A percentile compares a stretch with the other conserved stretches of the same genome.
Evolutionary conservation across 2,797 vertebrate genomes (phyloP).

Genomic region (Acanthurus leucopareius): DNA sequence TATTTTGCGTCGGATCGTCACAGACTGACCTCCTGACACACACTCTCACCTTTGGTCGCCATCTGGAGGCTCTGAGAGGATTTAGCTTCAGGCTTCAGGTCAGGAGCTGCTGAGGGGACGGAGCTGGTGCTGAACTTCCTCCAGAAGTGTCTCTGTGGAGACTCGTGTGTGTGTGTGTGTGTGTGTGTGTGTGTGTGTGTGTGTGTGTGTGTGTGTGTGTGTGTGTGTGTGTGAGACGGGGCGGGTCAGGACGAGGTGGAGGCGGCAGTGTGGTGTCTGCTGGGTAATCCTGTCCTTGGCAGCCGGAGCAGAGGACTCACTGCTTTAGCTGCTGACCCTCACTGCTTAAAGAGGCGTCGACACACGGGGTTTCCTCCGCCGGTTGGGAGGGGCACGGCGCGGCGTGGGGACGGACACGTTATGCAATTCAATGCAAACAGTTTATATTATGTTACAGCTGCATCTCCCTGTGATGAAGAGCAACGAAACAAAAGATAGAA

Average conservation of each 20-base stretch:
- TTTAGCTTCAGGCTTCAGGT: slow-evolving; percentile 28
- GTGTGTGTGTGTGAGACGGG: background rate
- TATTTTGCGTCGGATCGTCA: background rate
- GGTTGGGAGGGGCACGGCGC: background rate
- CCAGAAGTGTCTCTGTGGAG: background rate
- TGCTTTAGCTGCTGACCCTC: slow-evolving; percentile 29
- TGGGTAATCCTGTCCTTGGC: slow-evolving; percentile 62
- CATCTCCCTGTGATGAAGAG: background rate
- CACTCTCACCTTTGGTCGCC: background rate
- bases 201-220: slow-evolving; percentile 13
- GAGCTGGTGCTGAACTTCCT: background rate
- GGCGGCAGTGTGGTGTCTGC: slow-evolving; percentile 31
- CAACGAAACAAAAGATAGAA: no score
- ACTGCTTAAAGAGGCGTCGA: slow-evolving; percentile 20
- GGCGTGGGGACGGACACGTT: background rate
- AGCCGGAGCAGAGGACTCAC: slow-evolving; percentile 31
- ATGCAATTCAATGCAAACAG: background rate
- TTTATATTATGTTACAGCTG: background rate
- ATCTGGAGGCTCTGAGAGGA: background rate
- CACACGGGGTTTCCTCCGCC: slow-evolving; percentile 32
- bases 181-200: background rate
- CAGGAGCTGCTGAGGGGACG: background rate
- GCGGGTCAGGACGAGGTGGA: slow-evolving; percentile 39
- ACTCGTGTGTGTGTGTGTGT: no score
- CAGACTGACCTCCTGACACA: background rate